Percentiles rank a stretch among this genome's conserved stretches.
Conservation (phyloP, 2,113 vertebrate genomes). For the Xenus cinereus region DNA sequence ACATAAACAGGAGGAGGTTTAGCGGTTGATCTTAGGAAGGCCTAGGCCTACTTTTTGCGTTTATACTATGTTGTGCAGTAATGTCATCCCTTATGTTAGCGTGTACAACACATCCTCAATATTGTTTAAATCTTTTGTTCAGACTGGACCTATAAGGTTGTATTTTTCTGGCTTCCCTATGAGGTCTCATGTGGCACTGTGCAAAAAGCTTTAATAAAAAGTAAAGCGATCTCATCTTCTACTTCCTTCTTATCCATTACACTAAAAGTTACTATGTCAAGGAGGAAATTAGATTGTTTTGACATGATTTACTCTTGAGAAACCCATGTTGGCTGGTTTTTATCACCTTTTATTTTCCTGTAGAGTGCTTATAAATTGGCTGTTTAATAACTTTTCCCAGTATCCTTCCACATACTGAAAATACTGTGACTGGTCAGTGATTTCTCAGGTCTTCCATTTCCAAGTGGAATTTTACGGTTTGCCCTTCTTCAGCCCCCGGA, state of each 20-base stretch:
- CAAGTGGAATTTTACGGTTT: neutral
- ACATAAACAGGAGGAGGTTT: neutral
- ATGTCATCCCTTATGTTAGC: neutral
- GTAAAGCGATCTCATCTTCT: neutral
- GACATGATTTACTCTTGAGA: conserved; percentile 37
- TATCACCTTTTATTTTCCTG: conserved; percentile 30
- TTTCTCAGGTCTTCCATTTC: neutral
- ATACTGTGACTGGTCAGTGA: neutral
- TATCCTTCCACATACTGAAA: neutral
- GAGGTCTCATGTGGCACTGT: neutral
- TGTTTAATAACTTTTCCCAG: neutral
- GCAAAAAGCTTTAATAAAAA: conserved; percentile 14
- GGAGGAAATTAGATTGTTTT: conserved; percentile 5
- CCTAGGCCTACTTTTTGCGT: neutral
- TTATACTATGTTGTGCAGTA: neutral
- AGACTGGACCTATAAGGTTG: neutral
- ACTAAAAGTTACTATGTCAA: neutral
- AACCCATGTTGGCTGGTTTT: neutral
- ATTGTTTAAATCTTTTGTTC: neutral
- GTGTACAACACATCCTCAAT: neutral
- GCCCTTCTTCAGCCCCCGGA: neutral
- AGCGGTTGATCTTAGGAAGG: neutral
- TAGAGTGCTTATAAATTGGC: neutral
- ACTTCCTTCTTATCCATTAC: neutral
- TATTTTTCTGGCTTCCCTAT: neutral